A percentile compares a stretch with the other conserved stretches of the same genome.
Evolutionary conservation across 2,797 vertebrate genomes (phyloP).

Genomic region (Lepus oiostolus): DNA sequence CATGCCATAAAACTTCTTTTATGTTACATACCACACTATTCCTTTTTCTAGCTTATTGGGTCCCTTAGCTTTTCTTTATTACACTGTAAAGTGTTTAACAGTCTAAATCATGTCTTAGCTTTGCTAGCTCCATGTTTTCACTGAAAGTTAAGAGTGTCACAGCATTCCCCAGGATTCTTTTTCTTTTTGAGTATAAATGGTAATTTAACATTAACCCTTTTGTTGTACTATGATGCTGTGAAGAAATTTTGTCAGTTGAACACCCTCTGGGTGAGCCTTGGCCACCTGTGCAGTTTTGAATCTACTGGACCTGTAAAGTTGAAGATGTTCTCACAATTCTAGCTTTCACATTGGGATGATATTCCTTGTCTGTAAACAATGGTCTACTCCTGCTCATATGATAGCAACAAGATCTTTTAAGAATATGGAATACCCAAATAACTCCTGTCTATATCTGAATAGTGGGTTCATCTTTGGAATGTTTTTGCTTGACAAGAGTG

Average conservation of each 20-base stretch:
- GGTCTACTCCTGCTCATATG: background rate
- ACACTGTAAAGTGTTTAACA: background rate
- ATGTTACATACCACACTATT: background rate
- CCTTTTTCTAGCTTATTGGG: background rate
- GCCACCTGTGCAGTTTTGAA: conserved; percentile 18
- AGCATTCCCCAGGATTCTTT: conserved; percentile 21
- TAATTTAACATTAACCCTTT: conserved; percentile 43
- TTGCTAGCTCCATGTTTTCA: conserved; percentile 2
- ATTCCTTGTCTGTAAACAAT: conserved; percentile 15
- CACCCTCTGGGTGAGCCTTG: background rate
- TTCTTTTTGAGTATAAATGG: conserved; percentile 27
- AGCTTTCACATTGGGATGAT: conserved; percentile 41
- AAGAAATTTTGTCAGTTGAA: conserved; percentile 50
- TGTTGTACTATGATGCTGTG: background rate
- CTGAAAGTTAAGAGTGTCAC: background rate
- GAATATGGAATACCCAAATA: background rate
- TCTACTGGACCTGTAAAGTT: background rate
- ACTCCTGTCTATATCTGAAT: conserved; percentile 11
- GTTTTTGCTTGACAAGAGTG: background rate
- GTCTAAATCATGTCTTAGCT: background rate
- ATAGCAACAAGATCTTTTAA: conserved; percentile 34
- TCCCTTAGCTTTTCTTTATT: background rate
- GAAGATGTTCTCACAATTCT: conserved; percentile 41
- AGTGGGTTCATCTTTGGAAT: conserved; percentile 25
- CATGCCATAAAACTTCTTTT: background rate